Percentiles rank a stretch among this genome's conserved stretches.
Conservation (phyloP, 1,140 invertebrate species). For the Acyrthosiphon pisum region DNA sequence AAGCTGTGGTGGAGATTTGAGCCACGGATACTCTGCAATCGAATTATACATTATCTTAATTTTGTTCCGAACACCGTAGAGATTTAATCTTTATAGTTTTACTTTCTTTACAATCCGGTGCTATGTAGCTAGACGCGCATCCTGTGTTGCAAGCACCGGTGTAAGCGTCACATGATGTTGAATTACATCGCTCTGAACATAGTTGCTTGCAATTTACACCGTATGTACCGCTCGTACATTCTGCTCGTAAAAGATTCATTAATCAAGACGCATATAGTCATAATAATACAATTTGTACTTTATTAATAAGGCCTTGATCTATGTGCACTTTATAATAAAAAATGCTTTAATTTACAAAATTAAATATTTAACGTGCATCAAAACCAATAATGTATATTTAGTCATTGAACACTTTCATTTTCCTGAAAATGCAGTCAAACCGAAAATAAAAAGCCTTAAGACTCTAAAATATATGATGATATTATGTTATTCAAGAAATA, state of each 20-base stretch:
- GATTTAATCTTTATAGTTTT: not conserved
- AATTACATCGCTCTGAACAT: not conserved
- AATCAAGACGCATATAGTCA: too few species aligned
- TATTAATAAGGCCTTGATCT: too few species aligned
- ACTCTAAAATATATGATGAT: too few species aligned
- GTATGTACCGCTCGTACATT: not conserved
- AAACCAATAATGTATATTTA: too few species aligned
- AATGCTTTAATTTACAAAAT: too few species aligned
- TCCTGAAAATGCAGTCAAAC: too few species aligned
- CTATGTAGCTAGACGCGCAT: not conserved
- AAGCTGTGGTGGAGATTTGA: not conserved
- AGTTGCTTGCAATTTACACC: not conserved
- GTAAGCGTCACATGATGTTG: not conserved
- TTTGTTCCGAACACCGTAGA: not conserved
- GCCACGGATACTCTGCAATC: constrained; percentile 19
- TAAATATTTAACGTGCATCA: too few species aligned
- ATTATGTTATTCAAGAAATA: too few species aligned
- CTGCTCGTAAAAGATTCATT: not conserved
- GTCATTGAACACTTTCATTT: too few species aligned
- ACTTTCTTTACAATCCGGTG: not conserved
- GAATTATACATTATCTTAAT: not conserved
- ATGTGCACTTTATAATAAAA: too few species aligned
- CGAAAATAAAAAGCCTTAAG: too few species aligned
- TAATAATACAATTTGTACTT: not conserved
- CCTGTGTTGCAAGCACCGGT: not conserved